These are phyloP conservation scores for Sakesphorus luctuosus DNA, from an alignment of 2,113 vertebrate genomes.

Conservation along the genomic window DNA sequence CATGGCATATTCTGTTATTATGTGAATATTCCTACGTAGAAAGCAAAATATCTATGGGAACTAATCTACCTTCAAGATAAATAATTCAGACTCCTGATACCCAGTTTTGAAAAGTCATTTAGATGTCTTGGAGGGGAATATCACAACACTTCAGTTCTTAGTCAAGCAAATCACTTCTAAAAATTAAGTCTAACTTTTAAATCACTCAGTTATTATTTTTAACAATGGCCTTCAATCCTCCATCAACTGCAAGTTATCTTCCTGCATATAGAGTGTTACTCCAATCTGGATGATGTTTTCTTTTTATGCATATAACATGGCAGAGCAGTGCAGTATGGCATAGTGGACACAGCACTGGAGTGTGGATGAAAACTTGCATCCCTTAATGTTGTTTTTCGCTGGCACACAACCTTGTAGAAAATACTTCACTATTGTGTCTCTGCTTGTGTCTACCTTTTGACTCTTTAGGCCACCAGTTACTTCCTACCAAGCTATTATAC, in stretches of 20 bases:
- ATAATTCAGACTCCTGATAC: neutral
- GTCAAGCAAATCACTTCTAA: neutral
- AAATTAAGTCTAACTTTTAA: neutral
- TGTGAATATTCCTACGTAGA: neutral
- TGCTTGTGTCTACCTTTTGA: neutral
- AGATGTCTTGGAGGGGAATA: neutral
- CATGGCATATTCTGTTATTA: neutral
- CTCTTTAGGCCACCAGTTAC: neutral
- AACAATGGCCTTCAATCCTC: neutral
- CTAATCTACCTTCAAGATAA: neutral
- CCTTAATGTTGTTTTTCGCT: neutral
- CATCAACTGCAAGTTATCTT: neutral
- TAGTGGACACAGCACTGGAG: neutral
- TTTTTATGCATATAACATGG: neutral
- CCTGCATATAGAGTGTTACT: neutral
- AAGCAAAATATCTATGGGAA: neutral
- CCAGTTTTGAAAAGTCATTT: neutral
- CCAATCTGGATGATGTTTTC: neutral
- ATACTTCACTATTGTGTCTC: neutral
- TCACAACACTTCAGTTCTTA: neutral
- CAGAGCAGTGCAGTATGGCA: neutral
- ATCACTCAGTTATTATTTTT: neutral
- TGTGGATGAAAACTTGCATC: neutral
- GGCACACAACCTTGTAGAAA: neutral
- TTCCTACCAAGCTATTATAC: neutral